A percentile compares a stretch with the other conserved stretches of the same genome.
Evolutionary conservation across 2,888 invertebrate genomes (phyloP).

Genomic region (Coelopa pilipes): DNA sequence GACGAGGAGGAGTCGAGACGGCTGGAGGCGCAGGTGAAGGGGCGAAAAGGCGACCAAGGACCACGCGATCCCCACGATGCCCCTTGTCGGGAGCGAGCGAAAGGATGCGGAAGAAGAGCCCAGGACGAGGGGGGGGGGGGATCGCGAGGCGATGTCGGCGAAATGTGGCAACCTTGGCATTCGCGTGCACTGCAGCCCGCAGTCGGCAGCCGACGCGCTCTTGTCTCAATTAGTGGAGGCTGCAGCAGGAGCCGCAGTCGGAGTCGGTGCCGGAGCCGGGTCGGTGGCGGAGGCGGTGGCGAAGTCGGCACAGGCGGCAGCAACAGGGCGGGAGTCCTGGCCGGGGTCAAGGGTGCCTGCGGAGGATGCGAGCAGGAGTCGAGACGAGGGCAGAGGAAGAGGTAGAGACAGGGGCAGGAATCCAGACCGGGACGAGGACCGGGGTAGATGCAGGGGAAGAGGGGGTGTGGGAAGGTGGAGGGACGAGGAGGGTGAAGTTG

Average conservation of each 20-base stretch:
- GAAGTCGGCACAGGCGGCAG: background rate
- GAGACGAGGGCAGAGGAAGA: background rate
- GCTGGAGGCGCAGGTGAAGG: too few species aligned
- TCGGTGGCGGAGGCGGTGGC: conserved; percentile 10
- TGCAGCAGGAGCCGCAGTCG: background rate
- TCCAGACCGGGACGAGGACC: too few species aligned
- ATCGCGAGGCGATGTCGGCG: background rate
- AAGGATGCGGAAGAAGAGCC: too few species aligned
- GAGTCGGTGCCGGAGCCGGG: background rate
- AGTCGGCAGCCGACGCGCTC: conserved; percentile 9
- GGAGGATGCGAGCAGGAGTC: background rate
- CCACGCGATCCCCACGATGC: too few species aligned
- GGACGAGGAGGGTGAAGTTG: too few species aligned
- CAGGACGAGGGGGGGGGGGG: too few species aligned
- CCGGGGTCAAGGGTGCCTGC: background rate
- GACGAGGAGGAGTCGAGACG: too few species aligned
- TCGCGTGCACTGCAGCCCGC: conserved; percentile 2
- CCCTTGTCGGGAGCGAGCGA: too few species aligned
- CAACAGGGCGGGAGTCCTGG: background rate
- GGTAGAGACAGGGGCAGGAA: background rate
- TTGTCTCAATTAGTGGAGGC: conserved; percentile 31
- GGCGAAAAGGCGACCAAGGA: too few species aligned
- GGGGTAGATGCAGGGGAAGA: too few species aligned
- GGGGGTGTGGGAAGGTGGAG: too few species aligned
- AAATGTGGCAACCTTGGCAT: conserved; percentile 22